These are phyloP conservation scores for Scytalopus superciliaris DNA, from an alignment of 2,113 vertebrate genomes.

Conservation along the genomic window DNA sequence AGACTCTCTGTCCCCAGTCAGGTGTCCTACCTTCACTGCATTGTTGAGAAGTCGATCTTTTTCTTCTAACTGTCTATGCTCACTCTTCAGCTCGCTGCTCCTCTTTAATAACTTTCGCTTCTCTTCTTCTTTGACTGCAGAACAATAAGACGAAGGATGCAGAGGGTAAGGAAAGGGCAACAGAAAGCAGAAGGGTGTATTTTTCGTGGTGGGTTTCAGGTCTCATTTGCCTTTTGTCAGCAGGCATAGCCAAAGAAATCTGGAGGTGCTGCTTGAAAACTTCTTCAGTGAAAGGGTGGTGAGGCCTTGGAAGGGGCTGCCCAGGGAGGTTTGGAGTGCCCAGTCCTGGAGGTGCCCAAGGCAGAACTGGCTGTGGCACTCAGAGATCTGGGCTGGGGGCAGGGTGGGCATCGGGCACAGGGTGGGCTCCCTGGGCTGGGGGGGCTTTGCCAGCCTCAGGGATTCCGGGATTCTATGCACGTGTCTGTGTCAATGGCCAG, in stretches of 20 bases:
- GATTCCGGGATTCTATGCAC: background rate
- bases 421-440: background rate
- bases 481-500: fast-evolving
- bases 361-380: background rate
- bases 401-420: background rate
- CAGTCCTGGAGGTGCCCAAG: background rate
- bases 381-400: background rate
- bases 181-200: background rate
- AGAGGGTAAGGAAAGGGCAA: background rate
- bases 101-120: conserved; percentile 88
- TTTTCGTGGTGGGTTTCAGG: background rate
- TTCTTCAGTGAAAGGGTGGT: background rate
- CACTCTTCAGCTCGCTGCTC: conserved; percentile 86
- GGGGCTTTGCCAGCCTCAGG: background rate
- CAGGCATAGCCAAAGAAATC: background rate
- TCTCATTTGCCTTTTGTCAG: background rate
- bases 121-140: conserved; percentile 91
- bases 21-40: conserved; percentile 79
- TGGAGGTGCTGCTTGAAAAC: background rate
- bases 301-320: fast-evolving
- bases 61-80: conserved; percentile 86
- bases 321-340: background rate
- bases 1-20: background rate
- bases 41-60: conserved; percentile 85
- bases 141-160: conserved; percentile 16